Percentiles rank a stretch among this genome's conserved stretches.
Evolutionary conservation across 2,797 vertebrate genomes (phyloP).

Genomic region (Gadopsis marmoratus): DNA sequence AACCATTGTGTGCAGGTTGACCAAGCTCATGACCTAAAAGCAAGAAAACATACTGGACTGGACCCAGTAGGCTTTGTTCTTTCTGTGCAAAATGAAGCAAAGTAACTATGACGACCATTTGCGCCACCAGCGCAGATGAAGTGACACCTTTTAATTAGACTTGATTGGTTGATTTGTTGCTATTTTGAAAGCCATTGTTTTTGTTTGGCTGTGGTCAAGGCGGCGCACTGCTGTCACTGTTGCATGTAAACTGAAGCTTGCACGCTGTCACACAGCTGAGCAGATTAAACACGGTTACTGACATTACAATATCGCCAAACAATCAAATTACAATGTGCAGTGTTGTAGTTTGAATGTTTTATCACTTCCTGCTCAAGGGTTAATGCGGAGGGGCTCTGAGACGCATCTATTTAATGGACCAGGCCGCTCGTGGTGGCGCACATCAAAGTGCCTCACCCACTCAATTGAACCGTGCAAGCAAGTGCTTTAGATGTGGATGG

Average conservation of each 20-base stretch:
- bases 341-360: constrained; percentile 34
- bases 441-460: constrained; percentile 27
- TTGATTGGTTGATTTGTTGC: background rate
- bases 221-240: background rate
- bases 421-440: constrained; percentile 12
- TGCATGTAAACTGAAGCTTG: background rate
- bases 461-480: constrained; percentile 18
- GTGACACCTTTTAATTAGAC: constrained; percentile 12
- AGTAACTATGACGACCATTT: constrained; percentile 17
- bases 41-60: background rate
- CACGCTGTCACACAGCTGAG: background rate
- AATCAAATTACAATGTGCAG: background rate
- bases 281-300: constrained; percentile 4
- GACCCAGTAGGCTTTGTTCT: too few species aligned
- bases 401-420: constrained; percentile 39
- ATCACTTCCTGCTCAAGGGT: constrained; percentile 20
- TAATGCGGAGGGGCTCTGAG: constrained; percentile 21
- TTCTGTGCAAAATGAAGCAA: background rate
- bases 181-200: background rate
- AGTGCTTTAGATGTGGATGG: background rate
- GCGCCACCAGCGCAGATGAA: background rate
- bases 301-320: background rate
- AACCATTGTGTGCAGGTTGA: background rate
- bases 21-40: constrained; percentile 16
- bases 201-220: background rate